Evolutionary conservation across 2,113 vertebrate genomes (phyloP).

Genomic region (Genyomyrus donnyi): DNA sequence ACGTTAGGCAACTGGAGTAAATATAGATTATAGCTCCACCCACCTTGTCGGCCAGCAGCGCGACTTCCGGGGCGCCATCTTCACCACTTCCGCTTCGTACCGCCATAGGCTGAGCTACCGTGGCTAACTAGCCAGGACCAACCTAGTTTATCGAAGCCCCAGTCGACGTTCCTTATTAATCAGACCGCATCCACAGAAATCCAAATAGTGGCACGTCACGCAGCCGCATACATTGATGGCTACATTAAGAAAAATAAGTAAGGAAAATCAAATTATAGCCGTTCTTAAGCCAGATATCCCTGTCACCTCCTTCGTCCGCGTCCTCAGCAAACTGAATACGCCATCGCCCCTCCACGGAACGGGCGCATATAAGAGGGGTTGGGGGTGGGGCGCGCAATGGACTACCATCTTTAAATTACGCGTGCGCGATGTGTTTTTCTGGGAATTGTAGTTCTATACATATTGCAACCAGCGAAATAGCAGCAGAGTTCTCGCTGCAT

Average conservation of each 20-base stretch:
- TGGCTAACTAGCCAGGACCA: constrained; percentile 16
- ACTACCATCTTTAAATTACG: constrained; percentile 3
- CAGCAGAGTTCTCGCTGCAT: background rate
- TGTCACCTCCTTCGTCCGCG: constrained; percentile 23
- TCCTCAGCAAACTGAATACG: constrained; percentile 40
- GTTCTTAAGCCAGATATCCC: constrained; percentile 11
- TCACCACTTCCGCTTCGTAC: constrained; percentile 31
- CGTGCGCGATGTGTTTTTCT: background rate
- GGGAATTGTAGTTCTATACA: constrained; percentile 54
- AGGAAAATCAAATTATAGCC: background rate
- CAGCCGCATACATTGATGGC: background rate
- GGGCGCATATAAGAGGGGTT: constrained; percentile 36
- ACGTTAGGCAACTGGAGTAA: background rate
- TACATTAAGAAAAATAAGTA: background rate
- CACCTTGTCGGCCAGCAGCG: constrained; percentile 27
- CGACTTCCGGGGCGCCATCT: constrained; percentile 19
- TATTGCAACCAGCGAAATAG: background rate
- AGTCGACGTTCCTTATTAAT: constrained; percentile 25
- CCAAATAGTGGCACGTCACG: background rate
- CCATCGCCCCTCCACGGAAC: constrained; percentile 33
- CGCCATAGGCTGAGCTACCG: constrained; percentile 2
- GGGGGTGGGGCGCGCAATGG: constrained; percentile 26
- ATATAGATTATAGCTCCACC: constrained; percentile 23
- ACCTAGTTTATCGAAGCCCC: constrained; percentile 16
- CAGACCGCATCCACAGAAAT: constrained; percentile 9